A percentile compares a stretch with the other conserved stretches of the same genome.
These are phyloP conservation scores for Polydrusus tereticollis DNA, from an alignment of 2,888 invertebrate species.

Conservation along the genomic window DNA sequence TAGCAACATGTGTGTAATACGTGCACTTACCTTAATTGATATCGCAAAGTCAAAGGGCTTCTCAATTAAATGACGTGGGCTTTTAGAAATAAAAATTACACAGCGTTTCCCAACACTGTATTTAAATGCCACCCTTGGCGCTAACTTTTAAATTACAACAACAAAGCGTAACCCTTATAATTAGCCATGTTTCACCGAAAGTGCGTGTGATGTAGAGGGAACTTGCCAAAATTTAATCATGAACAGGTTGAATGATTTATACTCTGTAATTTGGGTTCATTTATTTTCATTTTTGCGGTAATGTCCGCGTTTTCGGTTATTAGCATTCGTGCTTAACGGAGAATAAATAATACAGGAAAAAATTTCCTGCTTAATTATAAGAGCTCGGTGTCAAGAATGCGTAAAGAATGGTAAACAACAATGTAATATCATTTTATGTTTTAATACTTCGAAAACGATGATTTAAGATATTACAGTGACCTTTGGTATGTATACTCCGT, in stretches of 20 bases:
- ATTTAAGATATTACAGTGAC: too few species aligned
- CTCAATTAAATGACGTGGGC: not conserved
- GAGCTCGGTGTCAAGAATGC: too few species aligned
- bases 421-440: too few species aligned
- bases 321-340: not conserved
- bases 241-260: conserved; percentile 46
- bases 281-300: conserved; percentile 44
- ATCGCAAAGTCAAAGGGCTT: conserved; percentile 12
- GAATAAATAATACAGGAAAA: not conserved
- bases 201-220: conserved; percentile 46
- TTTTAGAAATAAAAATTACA: conserved; percentile 7
- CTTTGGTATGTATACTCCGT: too few species aligned
- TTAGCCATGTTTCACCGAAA: conserved; percentile 43
- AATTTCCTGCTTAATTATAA: too few species aligned
- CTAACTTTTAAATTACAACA: conserved; percentile 48
- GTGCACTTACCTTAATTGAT: conserved; percentile 1
- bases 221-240: conserved; percentile 47
- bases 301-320: conserved; percentile 10
- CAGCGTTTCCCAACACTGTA: conserved; percentile 21
- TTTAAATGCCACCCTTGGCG: conserved; percentile 38
- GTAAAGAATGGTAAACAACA: too few species aligned
- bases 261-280: conserved; percentile 38
- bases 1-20: too few species aligned
- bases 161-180: conserved; percentile 47
- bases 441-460: too few species aligned